phyloP scores from a whole-genome alignment of 2,113 vertebrate genomes.

The Sylvilagus bachmani region DNA sequence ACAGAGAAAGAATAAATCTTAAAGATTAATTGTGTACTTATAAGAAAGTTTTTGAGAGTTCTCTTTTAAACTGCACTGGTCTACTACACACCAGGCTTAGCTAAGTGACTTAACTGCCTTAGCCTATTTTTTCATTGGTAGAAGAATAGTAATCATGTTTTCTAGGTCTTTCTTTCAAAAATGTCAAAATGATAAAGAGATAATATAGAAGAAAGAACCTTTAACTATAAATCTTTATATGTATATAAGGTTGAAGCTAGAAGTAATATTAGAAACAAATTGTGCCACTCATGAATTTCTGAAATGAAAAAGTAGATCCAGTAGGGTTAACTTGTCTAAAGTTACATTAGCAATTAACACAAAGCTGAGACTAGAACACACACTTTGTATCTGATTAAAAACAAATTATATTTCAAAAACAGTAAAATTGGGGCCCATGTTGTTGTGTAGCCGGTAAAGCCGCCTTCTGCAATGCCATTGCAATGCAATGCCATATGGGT shows the following conservation, averaged over 20 bases:
- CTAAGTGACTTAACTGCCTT: conserved; percentile 36
- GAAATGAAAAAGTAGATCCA: conserved; percentile 48
- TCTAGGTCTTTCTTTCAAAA: conserved; percentile 48
- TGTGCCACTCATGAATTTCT: conserved; percentile 53
- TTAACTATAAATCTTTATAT: conserved; percentile 70
- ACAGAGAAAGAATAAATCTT: conserved; percentile 23
- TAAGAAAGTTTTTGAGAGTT: not conserved
- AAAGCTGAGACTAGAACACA: conserved; percentile 25
- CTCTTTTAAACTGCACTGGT: not conserved
- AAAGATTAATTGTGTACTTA: not conserved
- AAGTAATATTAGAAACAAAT: conserved; percentile 59
- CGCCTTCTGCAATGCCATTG: no score
- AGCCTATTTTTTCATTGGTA: conserved; percentile 49
- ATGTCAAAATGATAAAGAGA: conserved; percentile 60
- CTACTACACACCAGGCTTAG: not conserved
- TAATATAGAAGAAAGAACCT: conserved; percentile 52
- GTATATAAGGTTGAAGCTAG: conserved; percentile 47
- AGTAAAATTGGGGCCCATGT: not conserved
- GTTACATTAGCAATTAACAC: conserved; percentile 1
- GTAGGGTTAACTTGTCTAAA: conserved; percentile 36
- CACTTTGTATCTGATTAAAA: conserved; percentile 25
- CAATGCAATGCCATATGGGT: no score
- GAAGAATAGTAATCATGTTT: conserved; percentile 55
- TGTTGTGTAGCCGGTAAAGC: no score
- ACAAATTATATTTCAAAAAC: conserved; percentile 19